Percentiles rank a stretch among this genome's conserved stretches.
These are phyloP conservation scores for Sebastes vulpes DNA, from an alignment of 2,797 vertebrate species.

Conservation along the genomic window DNA sequence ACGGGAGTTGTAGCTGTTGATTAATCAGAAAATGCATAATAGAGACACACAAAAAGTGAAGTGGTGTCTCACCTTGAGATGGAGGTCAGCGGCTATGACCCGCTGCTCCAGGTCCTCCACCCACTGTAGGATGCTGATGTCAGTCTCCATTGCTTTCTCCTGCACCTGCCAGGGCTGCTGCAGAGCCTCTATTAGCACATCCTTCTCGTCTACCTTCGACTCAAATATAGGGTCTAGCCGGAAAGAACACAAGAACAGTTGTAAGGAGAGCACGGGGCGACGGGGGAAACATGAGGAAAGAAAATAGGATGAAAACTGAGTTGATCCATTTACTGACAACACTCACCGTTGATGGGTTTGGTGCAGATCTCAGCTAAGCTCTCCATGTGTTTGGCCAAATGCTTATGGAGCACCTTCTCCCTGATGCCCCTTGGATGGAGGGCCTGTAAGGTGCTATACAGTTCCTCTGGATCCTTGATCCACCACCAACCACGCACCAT, in stretches of 20 bases:
- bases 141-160: slow-evolving; percentile 89
- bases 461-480: slow-evolving; percentile 90
- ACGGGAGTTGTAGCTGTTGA: neutral
- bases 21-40: neutral
- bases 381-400: slow-evolving; percentile 95
- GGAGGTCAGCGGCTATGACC: slow-evolving; percentile 91
- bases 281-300: neutral
- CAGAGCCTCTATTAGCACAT: slow-evolving; percentile 81
- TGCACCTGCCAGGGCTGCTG: slow-evolving; percentile 89
- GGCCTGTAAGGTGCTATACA: slow-evolving; percentile 88
- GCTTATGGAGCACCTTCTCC: slow-evolving; percentile 95
- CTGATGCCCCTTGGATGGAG: slow-evolving; percentile 93
- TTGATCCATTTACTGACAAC: neutral
- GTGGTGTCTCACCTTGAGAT: slow-evolving; percentile 88
- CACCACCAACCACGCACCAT: slow-evolving; percentile 97
- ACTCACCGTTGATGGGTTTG: slow-evolving; percentile 86
- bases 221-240: slow-evolving; percentile 90
- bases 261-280: neutral
- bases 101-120: slow-evolving; percentile 95
- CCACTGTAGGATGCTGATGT: slow-evolving; percentile 90
- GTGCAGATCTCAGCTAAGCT: slow-evolving; percentile 91
- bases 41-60: neutral
- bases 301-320: neutral
- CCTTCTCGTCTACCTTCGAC: slow-evolving; percentile 71
- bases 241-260: neutral